Evolutionary conservation across 2,888 invertebrate genomes (phyloP), one percentile per base, ranked within the genome.

Genomic region (Geophilus truncorum): DNA sequence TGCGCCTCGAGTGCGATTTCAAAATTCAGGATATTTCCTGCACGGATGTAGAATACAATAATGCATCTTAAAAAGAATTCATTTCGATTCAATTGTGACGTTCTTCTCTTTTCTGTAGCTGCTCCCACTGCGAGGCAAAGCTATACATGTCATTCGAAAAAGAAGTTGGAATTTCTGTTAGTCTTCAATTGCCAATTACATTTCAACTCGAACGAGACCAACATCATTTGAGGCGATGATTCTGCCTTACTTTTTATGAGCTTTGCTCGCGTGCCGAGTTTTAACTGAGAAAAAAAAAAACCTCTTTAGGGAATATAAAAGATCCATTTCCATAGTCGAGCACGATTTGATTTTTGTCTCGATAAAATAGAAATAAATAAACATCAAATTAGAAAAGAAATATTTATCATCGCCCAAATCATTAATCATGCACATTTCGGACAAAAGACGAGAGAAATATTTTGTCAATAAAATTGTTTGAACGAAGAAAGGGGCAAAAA

Each of bases 121-220:
- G 57, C 21, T 62, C 23, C 57, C 21, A 40, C 23, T 62, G 57
- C 57, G 40, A 62, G 57, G 57, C 23, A 18, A 62, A 62, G 57
- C 18, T 18, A 23, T 23, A 62, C 57, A 23, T 62, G 57, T 21
- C 57, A 62, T 62, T 62, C 57, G 21, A 62, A 62, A 62, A 62
- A 62, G 57, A 23, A 62, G 57, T 62, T 62, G 57, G 21, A 62
- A 62, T 62, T 62, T 62, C 57, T 62, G 57, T 62, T 62, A 23
- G 57, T 62, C 57, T 23, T 62, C 57, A 62, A 62, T 62, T 62
- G 57, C 21, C 57, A 62, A 62, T 62, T 62, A 62, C 57, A 62
- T 62, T 62, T 62, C 57, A 62, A 62, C 57, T 62, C 57, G 57
- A 62, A 62, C 57, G 57, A 62, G n/a, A 62, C 57, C 57, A 62